Evolutionary conservation across 2,797 vertebrate genomes (phyloP).

Genomic region (Pempheris klunzingeri): DNA sequence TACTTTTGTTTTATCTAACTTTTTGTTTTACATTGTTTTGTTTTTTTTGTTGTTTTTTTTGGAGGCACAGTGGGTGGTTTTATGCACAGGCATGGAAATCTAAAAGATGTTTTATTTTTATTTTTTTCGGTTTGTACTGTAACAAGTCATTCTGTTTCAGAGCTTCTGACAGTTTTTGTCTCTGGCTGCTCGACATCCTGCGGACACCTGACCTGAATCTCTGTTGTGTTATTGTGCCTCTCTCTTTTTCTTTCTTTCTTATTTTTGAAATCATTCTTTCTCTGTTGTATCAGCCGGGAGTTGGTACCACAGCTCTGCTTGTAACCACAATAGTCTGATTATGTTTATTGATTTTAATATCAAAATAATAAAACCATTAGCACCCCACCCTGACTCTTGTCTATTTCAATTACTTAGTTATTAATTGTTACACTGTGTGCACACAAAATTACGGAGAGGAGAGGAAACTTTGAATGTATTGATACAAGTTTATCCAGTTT

Average conservation of each 20-base stretch:
- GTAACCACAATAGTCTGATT: constrained; percentile 89
- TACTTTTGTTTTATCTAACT: constrained; percentile 84
- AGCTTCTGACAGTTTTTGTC: constrained; percentile 73
- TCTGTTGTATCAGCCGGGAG: constrained; percentile 86
- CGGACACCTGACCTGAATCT: constrained; percentile 73
- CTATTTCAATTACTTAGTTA: constrained; percentile 14
- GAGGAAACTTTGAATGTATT: background rate
- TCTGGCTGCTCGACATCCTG: constrained; percentile 73
- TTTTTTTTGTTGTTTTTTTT: constrained; percentile 71
- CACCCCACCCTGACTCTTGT: constrained; percentile 68
- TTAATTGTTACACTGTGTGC: background rate
- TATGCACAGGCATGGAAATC: constrained; percentile 77
- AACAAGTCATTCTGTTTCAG: constrained; percentile 70
- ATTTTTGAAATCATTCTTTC: constrained; percentile 74
- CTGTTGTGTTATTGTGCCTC: constrained; percentile 86
- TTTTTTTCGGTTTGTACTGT: constrained; percentile 73
- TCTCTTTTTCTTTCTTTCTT: constrained; percentile 51
- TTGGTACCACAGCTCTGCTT: constrained; percentile 88
- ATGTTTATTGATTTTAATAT: constrained; percentile 90
- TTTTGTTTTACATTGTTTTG: constrained; percentile 74
- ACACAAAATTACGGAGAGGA: background rate
- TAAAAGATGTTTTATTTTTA: constrained; percentile 37
- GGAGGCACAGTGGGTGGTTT: constrained; percentile 88
- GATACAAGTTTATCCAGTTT: background rate
- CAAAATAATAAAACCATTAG: constrained; percentile 88